Evolutionary conservation across 2,113 vertebrate genomes (phyloP).

Genomic region (Callopanchax toddi): DNA sequence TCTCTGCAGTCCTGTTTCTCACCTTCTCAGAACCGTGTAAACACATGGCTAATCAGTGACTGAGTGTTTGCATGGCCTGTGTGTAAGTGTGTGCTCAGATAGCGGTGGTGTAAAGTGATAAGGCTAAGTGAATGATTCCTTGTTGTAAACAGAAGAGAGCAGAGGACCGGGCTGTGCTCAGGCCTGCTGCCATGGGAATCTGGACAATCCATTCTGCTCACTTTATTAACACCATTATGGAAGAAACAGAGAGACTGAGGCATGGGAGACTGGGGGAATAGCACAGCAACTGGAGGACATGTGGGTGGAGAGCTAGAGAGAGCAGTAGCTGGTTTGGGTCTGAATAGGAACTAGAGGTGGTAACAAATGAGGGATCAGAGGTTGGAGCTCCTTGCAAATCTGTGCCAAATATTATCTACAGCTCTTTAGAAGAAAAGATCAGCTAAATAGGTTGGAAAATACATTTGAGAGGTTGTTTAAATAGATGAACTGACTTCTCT

Average conservation of each 20-base stretch:
- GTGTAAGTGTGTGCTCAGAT: slow-evolving; percentile 29
- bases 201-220: slow-evolving; percentile 68
- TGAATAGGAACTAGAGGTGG: slow-evolving; percentile 26
- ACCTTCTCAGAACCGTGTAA: slow-evolving; percentile 35
- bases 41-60: slow-evolving; percentile 36
- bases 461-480: too few species aligned
- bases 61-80: slow-evolving; percentile 28
- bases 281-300: slow-evolving; percentile 11
- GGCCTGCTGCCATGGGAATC: slow-evolving; percentile 69
- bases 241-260: slow-evolving; percentile 24
- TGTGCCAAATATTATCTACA: not conserved
- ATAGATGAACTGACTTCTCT: too few species aligned
- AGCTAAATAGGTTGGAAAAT: too few species aligned
- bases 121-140: slow-evolving; percentile 69
- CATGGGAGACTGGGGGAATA: slow-evolving; percentile 11
- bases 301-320: slow-evolving; percentile 4
- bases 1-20: slow-evolving; percentile 17
- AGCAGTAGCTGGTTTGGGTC: slow-evolving; percentile 20
- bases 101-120: slow-evolving; percentile 56
- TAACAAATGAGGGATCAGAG: slow-evolving; percentile 32
- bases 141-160: slow-evolving; percentile 48
- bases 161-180: slow-evolving; percentile 48
- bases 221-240: slow-evolving; percentile 68
- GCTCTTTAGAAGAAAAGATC: too few species aligned
- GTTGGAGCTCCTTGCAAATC: slow-evolving; percentile 3